Conservation (phyloP, 2,888 invertebrate species). For the Polietes domitor region DNA sequence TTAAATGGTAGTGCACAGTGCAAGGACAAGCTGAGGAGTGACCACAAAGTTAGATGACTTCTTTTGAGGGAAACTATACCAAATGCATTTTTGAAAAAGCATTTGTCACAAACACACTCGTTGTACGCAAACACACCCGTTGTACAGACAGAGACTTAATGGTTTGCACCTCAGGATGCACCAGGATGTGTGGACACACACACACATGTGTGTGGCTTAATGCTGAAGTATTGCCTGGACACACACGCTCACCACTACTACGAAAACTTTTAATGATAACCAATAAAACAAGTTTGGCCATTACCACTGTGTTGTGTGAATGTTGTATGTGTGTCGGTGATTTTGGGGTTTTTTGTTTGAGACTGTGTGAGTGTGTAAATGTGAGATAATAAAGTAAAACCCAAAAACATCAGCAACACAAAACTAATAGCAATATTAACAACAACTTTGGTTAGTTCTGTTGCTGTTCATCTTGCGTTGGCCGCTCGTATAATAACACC, state of each 20-base stretch:
- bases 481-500: neutral
- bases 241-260: neutral
- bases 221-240: too few species aligned
- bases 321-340: neutral
- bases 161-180: slow-evolving; percentile 19
- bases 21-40: neutral
- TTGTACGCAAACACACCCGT: slow-evolving; percentile 22
- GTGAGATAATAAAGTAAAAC: slow-evolving; percentile 60
- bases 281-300: slow-evolving; percentile 57
- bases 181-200: neutral
- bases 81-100: slow-evolving; percentile 60
- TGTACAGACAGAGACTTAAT: neutral
- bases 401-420: slow-evolving; percentile 66
- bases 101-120: slow-evolving; percentile 63
- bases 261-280: slow-evolving; percentile 52
- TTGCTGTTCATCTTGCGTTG: neutral
- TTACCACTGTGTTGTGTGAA: neutral
- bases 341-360: neutral
- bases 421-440: slow-evolving; percentile 69
- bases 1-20: neutral
- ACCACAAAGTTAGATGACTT: slow-evolving; percentile 4
- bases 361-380: slow-evolving; percentile 37
- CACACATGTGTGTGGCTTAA: too few species aligned
- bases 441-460: slow-evolving; percentile 58
- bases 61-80: slow-evolving; percentile 7